Conservation (phyloP, 2,113 vertebrate genomes). For the Nanorana parkeri region DNA sequence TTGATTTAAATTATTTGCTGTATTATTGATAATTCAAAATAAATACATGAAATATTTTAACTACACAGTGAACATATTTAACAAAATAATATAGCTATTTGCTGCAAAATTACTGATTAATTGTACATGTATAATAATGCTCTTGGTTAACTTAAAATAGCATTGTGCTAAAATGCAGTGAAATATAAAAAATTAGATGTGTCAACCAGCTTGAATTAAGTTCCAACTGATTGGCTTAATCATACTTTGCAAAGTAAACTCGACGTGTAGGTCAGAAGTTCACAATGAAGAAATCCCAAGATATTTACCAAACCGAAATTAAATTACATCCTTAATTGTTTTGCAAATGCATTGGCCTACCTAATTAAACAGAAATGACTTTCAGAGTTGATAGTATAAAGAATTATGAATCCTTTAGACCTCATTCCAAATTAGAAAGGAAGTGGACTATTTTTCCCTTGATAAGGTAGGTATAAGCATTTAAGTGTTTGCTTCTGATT, state of each 20-base stretch:
- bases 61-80: no score
- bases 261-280: conserved; percentile 71
- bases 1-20: no score
- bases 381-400: conserved; percentile 68
- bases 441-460: conserved; percentile 57
- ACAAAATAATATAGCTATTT: conserved; percentile 11
- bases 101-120: conserved; percentile 10
- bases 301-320: conserved; percentile 76
- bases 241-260: conserved; percentile 72
- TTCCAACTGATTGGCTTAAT: conserved; percentile 72
- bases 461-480: not conserved
- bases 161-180: conserved; percentile 29
- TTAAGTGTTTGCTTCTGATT: conserved; percentile 5
- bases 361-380: conserved; percentile 80
- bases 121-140: conserved; percentile 27
- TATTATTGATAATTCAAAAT: no score
- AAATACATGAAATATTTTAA: no score
- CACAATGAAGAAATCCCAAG: conserved; percentile 77
- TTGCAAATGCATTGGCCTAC: conserved; percentile 77
- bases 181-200: conserved; percentile 15
- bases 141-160: conserved; percentile 42
- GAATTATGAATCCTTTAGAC: conserved; percentile 75
- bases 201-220: conserved; percentile 53
- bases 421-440: conserved; percentile 72
- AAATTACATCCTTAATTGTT: conserved; percentile 80